Base-by-base conservation (phyloP, 2,797 vertebrate species). In the Semotilus atromaculatus region DNA sequence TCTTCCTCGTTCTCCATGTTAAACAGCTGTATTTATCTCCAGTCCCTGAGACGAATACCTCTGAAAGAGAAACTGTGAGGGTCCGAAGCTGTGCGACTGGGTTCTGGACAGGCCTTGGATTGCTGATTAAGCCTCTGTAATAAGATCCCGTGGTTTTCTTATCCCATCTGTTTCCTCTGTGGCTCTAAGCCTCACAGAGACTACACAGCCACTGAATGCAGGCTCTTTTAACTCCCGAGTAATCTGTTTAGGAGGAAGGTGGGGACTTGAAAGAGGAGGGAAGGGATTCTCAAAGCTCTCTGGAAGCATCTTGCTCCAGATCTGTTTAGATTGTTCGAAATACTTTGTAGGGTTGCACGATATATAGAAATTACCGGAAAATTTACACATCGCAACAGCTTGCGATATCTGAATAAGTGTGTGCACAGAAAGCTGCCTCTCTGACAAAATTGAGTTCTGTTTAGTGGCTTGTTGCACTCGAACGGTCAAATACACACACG, bases 1-100 rank as follows among this genome's bases (percentile, higher is more conserved):
- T 97, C 95, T 70, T 97, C 96, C 77, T 97, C 96, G 45, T 96
- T 95, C 79, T 96, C 95, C 91, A 96, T 96, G 76, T 60, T 79
- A 71, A 79, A 66, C 6, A 68, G 19, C 53, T 19, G 53, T 26
- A 70, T 48, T 45, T 14, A 53, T 68, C n/a, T 72, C 21, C 29
- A 80, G 64, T 34, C n/a, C 21, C 26, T 66, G 62, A 70, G 68
- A 67, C 7, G 43, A 82, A 40, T 23, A 18, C 58, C 40, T 43
- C n/a, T 7, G 31, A 36, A 55, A 40, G 67, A 19, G 13, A 66
- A 67, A 16, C 19, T 1, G 62, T 9, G 21, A 45, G 26, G 21
- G 26, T 18, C 79, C 19, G 66, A 8, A 18, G 67, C 66, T n/a
- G 26, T 34, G 21, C 36, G 55, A 55, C 43, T 75, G 80, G 51